Conservation (phyloP, 2,888 invertebrate genomes). For the Phaedon cochleariae region DNA sequence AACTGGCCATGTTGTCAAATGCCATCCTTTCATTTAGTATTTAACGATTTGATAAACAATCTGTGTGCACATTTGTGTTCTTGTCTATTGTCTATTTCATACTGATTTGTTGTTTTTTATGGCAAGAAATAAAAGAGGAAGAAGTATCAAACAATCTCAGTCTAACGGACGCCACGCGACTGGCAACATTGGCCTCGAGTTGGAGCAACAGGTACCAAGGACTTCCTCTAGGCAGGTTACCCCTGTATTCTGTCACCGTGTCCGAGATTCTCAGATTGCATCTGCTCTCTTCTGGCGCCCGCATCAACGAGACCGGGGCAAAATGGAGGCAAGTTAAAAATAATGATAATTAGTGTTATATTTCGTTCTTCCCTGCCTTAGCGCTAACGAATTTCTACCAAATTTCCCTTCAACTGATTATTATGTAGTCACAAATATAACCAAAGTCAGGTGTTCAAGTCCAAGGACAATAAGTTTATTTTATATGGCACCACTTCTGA, state of each 20-base stretch:
- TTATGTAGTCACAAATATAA: neutral
- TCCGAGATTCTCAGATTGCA: conserved; percentile 89
- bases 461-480: too few species aligned
- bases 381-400: neutral
- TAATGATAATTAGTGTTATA: too few species aligned
- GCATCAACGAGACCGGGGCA: conserved; percentile 71
- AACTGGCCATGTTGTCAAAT: too few species aligned
- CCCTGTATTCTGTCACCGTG: conserved; percentile 87
- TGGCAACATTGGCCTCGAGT: conserved; percentile 75
- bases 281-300: conserved; percentile 77
- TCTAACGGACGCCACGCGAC: conserved; percentile 66
- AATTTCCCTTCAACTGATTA: neutral
- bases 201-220: conserved; percentile 82
- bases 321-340: conserved; percentile 65
- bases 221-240: conserved; percentile 77
- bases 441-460: neutral
- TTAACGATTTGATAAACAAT: too few species aligned
- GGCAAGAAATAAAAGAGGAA: conserved; percentile 44
- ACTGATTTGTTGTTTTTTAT: conserved; percentile 4
- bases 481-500: too few species aligned
- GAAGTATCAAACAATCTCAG: conserved; percentile 54
- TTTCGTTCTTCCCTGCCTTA: too few species aligned
- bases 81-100: too few species aligned
- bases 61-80: too few species aligned
- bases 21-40: too few species aligned